Evolutionary conservation across 2,888 invertebrate genomes (phyloP).

Genomic region (Agriotes lineatus): DNA sequence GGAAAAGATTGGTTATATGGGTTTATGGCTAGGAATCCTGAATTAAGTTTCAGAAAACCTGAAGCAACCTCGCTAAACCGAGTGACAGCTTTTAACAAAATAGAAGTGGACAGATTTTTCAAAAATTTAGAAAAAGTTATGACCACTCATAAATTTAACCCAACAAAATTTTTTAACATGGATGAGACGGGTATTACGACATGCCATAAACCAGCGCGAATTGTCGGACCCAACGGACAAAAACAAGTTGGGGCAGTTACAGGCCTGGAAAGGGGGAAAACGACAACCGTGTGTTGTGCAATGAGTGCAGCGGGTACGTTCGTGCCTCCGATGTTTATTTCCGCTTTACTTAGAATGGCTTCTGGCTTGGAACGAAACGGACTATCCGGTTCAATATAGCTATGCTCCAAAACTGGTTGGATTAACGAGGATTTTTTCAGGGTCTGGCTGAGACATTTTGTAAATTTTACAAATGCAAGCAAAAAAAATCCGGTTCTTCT

Average conservation of each 20-base stretch:
- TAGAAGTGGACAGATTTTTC: neutral
- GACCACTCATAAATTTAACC: neutral
- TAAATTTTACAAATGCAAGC: slow-evolving; percentile 46
- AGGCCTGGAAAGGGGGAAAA: neutral
- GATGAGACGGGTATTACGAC: neutral
- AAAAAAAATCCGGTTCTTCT: slow-evolving; percentile 51
- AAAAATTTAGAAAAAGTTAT: slow-evolving; percentile 1
- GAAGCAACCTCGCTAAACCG: slow-evolving; percentile 1
- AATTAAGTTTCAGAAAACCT: slow-evolving; percentile 3
- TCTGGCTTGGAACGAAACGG: neutral
- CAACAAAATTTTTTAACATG: neutral
- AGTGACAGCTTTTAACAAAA: slow-evolving; percentile 3
- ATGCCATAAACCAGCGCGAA: neutral
- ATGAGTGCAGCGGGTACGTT: neutral
- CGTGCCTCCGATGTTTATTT: neutral
- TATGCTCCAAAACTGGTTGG: slow-evolving; percentile 40
- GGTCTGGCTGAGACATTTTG: slow-evolving; percentile 44
- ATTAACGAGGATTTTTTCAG: slow-evolving; percentile 51
- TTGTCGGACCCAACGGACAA: neutral
- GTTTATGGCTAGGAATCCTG: slow-evolving; percentile 1
- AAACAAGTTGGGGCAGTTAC: neutral
- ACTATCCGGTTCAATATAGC: neutral
- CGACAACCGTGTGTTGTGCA: neutral
- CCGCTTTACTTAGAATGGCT: neutral
- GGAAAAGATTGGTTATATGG: neutral